Conservation (phyloP, 30 jellyfish, hydroid and myxozoan species). For the Turritopsis rubra region DNA sequence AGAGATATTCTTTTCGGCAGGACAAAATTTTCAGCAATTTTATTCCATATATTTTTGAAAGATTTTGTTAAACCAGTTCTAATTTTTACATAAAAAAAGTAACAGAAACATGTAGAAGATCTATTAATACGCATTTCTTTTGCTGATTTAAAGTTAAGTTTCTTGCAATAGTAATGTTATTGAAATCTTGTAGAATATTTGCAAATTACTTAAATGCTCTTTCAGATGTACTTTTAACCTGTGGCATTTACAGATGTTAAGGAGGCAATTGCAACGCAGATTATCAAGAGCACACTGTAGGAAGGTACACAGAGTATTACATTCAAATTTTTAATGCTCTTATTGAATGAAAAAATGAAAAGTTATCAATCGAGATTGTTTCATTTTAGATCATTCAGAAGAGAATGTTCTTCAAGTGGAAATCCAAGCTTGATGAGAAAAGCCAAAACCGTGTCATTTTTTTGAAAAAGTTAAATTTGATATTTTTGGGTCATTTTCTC, state of each 20-base stretch:
- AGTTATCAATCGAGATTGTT: background rate
- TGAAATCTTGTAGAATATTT: too few species aligned
- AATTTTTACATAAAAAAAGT: too few species aligned
- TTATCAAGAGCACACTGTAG: background rate
- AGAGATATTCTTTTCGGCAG: too few species aligned
- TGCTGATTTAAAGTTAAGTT: too few species aligned
- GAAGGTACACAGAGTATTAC: background rate
- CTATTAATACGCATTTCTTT: too few species aligned
- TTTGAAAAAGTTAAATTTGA: too few species aligned
- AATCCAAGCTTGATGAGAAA: background rate
- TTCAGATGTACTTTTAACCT: background rate
- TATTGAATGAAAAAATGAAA: background rate
- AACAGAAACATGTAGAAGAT: too few species aligned
- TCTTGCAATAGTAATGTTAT: too few species aligned
- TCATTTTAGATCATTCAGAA: background rate
- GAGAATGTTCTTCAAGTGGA: background rate
- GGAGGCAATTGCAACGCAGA: background rate
- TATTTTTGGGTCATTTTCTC: background rate
- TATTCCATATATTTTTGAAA: too few species aligned
- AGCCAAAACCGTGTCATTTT: background rate
- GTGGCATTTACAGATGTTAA: background rate
- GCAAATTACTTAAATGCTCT: background rate
- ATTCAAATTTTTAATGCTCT: too few species aligned
- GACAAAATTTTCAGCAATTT: too few species aligned
- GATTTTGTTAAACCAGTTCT: too few species aligned